A percentile compares a stretch with the other conserved stretches of the same genome.
phyloP scores from a whole-genome alignment of 2,797 vertebrate species.

The Pipistrellus nathusii region DNA sequence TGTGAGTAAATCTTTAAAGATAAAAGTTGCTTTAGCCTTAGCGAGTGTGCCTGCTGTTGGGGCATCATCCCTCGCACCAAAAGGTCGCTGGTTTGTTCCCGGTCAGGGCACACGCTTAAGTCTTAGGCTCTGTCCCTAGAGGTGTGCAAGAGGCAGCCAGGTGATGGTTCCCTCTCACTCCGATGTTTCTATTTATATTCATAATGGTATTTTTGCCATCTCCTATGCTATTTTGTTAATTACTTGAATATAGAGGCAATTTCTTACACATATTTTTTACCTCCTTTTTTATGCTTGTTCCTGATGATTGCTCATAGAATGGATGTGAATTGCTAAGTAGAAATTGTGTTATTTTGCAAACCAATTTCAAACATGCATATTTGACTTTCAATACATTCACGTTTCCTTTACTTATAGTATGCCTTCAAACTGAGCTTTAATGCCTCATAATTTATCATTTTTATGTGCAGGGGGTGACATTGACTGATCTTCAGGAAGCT shows the following conservation, averaged over 20 bases:
- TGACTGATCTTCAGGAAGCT: conserved; percentile 99
- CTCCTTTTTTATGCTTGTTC: not conserved
- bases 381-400: conserved; percentile 31
- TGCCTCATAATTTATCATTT: conserved; percentile 9
- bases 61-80: not conserved
- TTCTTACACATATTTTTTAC: not conserved
- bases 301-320: conserved; percentile 39
- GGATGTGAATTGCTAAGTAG: conserved; percentile 1
- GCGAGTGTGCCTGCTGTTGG: not conserved
- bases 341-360: conserved; percentile 33
- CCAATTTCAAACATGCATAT: conserved; percentile 21
- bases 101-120: not conserved
- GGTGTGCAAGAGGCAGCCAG: not conserved
- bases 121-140: not conserved
- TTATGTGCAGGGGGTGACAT: conserved; percentile 93
- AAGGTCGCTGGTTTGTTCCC: not conserved
- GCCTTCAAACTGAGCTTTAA: not conserved
- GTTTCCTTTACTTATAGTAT: not conserved
- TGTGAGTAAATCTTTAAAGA: not conserved
- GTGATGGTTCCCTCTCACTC: not conserved
- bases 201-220: not conserved
- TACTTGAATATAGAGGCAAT: conserved; percentile 11
- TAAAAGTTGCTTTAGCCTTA: not conserved
- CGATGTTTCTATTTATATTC: not conserved
- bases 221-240: conserved; percentile 39